phyloP scores from a whole-genome alignment of 1,140 invertebrate genomes.

The Scaptomyza pallida region DNA sequence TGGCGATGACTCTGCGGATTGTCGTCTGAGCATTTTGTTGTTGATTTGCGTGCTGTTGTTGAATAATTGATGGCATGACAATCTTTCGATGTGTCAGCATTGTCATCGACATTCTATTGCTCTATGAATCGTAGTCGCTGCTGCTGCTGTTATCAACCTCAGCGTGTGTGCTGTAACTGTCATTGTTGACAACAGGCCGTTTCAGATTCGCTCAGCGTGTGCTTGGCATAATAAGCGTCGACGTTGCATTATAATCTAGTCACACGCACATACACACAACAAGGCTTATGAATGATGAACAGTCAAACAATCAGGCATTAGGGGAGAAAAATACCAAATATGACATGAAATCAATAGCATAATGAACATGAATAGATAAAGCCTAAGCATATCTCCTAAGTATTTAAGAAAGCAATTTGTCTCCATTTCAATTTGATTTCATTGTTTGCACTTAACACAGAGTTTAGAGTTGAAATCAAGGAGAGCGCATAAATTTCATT shows the following conservation, averaged over 20 bases:
- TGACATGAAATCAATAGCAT: slow-evolving; percentile 46
- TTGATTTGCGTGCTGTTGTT: slow-evolving; percentile 41
- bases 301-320: slow-evolving; percentile 61
- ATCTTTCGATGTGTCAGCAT: slow-evolving; percentile 79
- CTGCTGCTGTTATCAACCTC: slow-evolving; percentile 59
- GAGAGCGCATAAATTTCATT: slow-evolving; percentile 70
- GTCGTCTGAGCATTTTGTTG: slow-evolving; percentile 42
- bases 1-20: slow-evolving; percentile 48
- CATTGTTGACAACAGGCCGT: slow-evolving; percentile 59
- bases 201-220: slow-evolving; percentile 39
- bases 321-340: slow-evolving; percentile 11
- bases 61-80: slow-evolving; percentile 81
- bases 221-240: slow-evolving; percentile 67
- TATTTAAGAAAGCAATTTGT: slow-evolving; percentile 7
- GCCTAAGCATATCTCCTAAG: background rate
- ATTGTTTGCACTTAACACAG: background rate
- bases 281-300: slow-evolving; percentile 67
- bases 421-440: slow-evolving; percentile 6
- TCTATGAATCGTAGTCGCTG: too few relatives aligned
- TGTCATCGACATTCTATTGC: slow-evolving; percentile 54
- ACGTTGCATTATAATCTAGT: slow-evolving; percentile 58
- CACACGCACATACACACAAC: slow-evolving; percentile 6
- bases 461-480: slow-evolving; percentile 35
- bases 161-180: slow-evolving; percentile 31
- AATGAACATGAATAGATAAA: slow-evolving; percentile 19